Evolutionary conservation across 2,797 vertebrate genomes (phyloP).

Genomic region (Sebastolobus altivelis): DNA sequence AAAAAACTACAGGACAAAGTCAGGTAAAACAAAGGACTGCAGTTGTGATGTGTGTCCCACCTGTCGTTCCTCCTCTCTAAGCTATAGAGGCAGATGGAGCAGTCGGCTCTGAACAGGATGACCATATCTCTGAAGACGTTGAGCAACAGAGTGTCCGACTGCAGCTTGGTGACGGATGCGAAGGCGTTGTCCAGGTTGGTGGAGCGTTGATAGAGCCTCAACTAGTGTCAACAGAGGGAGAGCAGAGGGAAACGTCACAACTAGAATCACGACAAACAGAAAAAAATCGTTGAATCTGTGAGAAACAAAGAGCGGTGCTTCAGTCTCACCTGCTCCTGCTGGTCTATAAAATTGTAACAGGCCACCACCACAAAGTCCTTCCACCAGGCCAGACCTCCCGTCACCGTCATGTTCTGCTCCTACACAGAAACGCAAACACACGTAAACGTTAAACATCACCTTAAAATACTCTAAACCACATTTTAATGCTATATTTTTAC

Average conservation of each 20-base stretch:
- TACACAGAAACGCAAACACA: slow-evolving; percentile 63
- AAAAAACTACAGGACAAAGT: no score
- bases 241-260: neutral
- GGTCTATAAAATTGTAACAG: slow-evolving; percentile 96
- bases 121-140: slow-evolving; percentile 97
- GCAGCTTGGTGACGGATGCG: slow-evolving; percentile 94
- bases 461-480: neutral
- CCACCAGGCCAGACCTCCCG: slow-evolving; percentile 98
- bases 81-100: slow-evolving; percentile 98
- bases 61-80: slow-evolving; percentile 91
- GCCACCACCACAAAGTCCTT: slow-evolving; percentile 96
- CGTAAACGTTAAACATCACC: neutral
- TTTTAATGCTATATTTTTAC: neutral
- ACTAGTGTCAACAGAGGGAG: slow-evolving; percentile 15
- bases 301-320: neutral
- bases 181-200: slow-evolving; percentile 98
- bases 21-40: no score
- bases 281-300: neutral
- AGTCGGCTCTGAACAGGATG: slow-evolving; percentile 95
- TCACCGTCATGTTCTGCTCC: slow-evolving; percentile 99
- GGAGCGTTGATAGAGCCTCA: slow-evolving; percentile 93
- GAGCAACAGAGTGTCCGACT: slow-evolving; percentile 92
- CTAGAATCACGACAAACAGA: neutral
- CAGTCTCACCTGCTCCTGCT: slow-evolving; percentile 92
- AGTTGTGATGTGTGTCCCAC: slow-evolving; percentile 72